phyloP scores from a whole-genome alignment of 2,888 invertebrate species.

The Diachrysia chrysitis region DNA sequence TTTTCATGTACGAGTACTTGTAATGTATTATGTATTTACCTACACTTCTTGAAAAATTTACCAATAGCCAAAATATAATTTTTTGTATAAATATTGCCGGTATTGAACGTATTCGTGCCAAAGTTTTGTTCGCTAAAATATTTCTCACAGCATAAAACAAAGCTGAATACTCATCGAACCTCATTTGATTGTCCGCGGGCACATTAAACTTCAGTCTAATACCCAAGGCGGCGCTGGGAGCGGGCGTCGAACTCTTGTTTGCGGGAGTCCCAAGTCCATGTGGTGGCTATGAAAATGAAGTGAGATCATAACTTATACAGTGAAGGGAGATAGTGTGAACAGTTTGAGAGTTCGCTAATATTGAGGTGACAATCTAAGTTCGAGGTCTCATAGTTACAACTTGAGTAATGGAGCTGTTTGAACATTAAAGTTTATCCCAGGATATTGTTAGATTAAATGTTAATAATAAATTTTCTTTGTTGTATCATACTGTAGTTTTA shows the following conservation, averaged over 20 bases:
- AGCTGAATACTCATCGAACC: not conserved
- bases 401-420: not conserved
- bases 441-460: not conserved
- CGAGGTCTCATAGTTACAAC: not conserved
- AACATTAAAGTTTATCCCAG: not conserved
- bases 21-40: too few relatives aligned
- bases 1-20: too few relatives aligned
- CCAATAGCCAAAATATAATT: too few relatives aligned
- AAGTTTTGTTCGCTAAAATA: not conserved
- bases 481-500: not conserved
- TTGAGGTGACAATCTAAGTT: slow-evolving; percentile 38
- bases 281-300: not conserved
- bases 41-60: too few relatives aligned
- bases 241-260: not conserved
- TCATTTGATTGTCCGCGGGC: not conserved
- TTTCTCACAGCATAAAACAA: not conserved
- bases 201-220: not conserved
- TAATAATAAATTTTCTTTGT: not conserved
- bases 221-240: not conserved
- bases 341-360: slow-evolving; percentile 9
- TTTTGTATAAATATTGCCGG: too few relatives aligned
- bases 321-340: slow-evolving; percentile 31
- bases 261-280: not conserved
- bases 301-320: slow-evolving; percentile 1
- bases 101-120: too few relatives aligned